Base-by-base conservation (phyloP, 2,797 vertebrate species). In the Paguma larvata region DNA sequence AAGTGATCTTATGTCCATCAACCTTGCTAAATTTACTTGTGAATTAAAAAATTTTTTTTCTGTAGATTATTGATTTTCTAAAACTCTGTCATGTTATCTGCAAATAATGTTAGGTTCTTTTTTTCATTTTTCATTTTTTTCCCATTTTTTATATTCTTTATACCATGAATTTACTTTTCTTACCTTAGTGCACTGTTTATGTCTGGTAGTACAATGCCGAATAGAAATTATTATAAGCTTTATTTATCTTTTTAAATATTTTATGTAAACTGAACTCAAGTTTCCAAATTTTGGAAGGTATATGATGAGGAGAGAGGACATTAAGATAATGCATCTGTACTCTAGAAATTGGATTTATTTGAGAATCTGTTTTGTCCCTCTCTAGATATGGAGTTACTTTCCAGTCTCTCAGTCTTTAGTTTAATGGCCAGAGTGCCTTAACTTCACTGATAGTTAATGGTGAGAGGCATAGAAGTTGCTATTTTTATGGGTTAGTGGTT, bases 21-120 rank as follows among this genome's bases (percentile, higher is more conserved):
- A 53, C 79, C 44, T 48, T 85, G 30, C 15, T 73, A 88, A 79
- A 93, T 53, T 80, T 94, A 73, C 10, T 72, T 67, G 34, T 15
- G 19, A 7, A 79, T 68, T 30, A 62, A 62, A 62, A 62, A 83
- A 89, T 1, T 65, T 21, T 5, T 80, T 90, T 73, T 44, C 13
- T 82, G 30, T 87, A 92, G 46, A 53, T 90, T 75, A 30, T 15
- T 11, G 38, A 85, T 80, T 85, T 90, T 92, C 32, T 68, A 79
- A 92, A 94, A 38, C 19, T 38, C 12, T 83, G 32, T 18, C 6
- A 16, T 12, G 21, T 44, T 88, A 27, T 56, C 51, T 75, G 1
- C 0, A 85, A 89, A 63, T 78, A 83, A 27, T 41, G 0, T 70
- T 63, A 67, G 1, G 12, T 75, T 92, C 32, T 85, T 62, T 77